Base-by-base conservation (phyloP, 53 echinoderm and acorn worm genomes). In the Paelopatides confundens region DNA sequence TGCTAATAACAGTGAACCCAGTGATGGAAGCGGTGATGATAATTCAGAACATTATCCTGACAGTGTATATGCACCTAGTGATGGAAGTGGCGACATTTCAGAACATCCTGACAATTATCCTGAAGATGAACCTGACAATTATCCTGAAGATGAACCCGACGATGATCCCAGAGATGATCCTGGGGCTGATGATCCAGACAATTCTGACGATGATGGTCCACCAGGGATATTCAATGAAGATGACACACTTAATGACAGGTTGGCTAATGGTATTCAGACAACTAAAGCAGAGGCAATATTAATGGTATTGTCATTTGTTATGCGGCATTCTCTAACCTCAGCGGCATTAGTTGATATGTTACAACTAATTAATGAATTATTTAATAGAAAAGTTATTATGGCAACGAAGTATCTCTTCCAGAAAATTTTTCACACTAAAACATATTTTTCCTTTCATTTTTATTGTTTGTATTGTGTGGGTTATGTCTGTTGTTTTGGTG, bases 221-320 rank as follows among this genome's bases (percentile, higher is more conserved):
- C 15, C 37, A 15, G 3, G n/a, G n/a, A n/a, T 21, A 12, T 74
- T 74, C 31, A 8, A 21, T 6, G 31, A n/a, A 47, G 89, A 84
- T 89, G 84, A 89, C 24, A 70, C 85, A 10, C 37, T 84, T 47
- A 83, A 89, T 51, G 33, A 84, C 5, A 51, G 35, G 30, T 35
- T 89, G 12, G 53, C 27, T 70, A 69, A 48, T 2, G 89, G 89
- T 9, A 40, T 58, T 3, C 71, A 35, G 29, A 85, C 85, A 24
- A 89, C 89, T n/a, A 48, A 58, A 21, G 89, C 89, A 85, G 89
- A 89, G 38, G 71, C 63, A 52, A 2, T 89, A 37, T 46, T 89
- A 9, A 89, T 89, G 89, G 62, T 89, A 18, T 70, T 89, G 89
- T 40, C 76, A 36, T 90, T 90, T 86, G 86, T 86, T 33, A 90